phyloP scores from a whole-genome alignment of 2,888 invertebrate genomes.

The Amiota mariae region DNA sequence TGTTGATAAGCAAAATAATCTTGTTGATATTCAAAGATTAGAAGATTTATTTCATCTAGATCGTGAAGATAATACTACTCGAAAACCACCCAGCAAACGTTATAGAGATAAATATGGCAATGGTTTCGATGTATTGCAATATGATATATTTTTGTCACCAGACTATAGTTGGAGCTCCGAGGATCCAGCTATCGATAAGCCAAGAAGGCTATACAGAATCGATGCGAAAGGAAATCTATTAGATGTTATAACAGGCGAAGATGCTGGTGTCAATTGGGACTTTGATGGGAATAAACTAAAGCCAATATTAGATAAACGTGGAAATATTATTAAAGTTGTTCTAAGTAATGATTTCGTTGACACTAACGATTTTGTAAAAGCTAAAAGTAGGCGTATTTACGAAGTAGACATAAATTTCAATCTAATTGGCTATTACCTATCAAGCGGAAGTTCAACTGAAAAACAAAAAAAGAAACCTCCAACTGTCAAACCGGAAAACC shows the following conservation, averaged over 20 bases:
- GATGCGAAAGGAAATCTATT: background rate
- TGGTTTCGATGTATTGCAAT: background rate
- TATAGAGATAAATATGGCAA: background rate
- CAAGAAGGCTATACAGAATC: background rate
- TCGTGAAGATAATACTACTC: too few relatives aligned
- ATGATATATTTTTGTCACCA: background rate
- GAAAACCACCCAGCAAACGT: too few relatives aligned
- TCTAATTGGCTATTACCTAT: too few relatives aligned
- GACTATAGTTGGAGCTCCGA: background rate
- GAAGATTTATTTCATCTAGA: too few relatives aligned
- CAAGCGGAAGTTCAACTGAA: too few relatives aligned
- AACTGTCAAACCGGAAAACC: too few relatives aligned
- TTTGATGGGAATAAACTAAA: too few relatives aligned
- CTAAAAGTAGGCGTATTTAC: too few relatives aligned
- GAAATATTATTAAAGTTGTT: constrained; percentile 5
- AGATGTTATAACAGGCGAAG: background rate
- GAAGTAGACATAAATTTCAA: too few relatives aligned
- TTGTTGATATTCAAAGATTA: too few relatives aligned
- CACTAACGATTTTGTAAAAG: background rate
- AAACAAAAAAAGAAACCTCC: too few relatives aligned
- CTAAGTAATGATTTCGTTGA: background rate
- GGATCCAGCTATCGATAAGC: background rate
- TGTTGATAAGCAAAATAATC: too few relatives aligned
- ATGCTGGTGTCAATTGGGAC: background rate
- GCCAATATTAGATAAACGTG: background rate